phyloP scores from a whole-genome alignment of 2,888 invertebrate species.

The Drosophila imparisetae region DNA sequence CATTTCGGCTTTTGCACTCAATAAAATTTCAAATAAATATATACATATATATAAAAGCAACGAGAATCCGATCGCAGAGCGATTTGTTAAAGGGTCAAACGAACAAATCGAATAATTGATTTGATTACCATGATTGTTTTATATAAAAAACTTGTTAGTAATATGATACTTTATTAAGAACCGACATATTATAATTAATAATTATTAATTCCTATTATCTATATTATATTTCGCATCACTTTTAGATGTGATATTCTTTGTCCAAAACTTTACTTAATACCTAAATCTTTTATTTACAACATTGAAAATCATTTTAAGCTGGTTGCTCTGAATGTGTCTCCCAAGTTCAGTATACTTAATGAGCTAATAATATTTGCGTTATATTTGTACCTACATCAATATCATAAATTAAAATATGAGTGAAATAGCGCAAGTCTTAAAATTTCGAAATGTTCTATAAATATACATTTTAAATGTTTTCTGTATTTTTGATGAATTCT shows the following conservation, averaged over 20 bases:
- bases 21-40: slow-evolving; percentile 67
- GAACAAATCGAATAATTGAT: background rate
- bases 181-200: background rate
- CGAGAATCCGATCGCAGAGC: slow-evolving; percentile 40
- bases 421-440: background rate
- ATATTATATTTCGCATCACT: background rate
- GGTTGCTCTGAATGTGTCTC: background rate
- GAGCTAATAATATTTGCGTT: background rate
- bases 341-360: background rate
- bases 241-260: background rate
- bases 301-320: background rate
- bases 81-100: slow-evolving; percentile 29
- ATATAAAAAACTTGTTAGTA: background rate
- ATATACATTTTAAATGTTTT: slow-evolving; percentile 1
- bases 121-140: background rate
- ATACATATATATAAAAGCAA: slow-evolving; percentile 5
- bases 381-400: background rate
- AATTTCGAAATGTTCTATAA: background rate
- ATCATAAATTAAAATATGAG: background rate
- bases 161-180: background rate
- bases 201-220: background rate
- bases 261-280: background rate
- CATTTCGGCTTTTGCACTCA: slow-evolving; percentile 70
- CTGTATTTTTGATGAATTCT: slow-evolving; percentile 70
- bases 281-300: background rate